phyloP scores from a whole-genome alignment of 2,888 invertebrate genomes.

The Hypsopygia costalis region DNA sequence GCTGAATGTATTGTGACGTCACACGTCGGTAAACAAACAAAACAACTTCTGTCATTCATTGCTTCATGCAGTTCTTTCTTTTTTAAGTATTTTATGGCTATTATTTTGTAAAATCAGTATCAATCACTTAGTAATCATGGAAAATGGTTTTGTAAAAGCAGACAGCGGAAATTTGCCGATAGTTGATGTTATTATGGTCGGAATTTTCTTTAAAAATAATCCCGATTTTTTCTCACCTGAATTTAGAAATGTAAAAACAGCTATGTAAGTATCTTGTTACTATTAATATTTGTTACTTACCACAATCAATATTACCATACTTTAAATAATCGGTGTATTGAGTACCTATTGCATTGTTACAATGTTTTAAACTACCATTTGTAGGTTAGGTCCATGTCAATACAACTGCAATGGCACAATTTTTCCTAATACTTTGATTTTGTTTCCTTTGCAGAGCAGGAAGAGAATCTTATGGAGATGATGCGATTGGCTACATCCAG shows the following conservation, averaged over 20 bases:
- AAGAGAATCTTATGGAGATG: slow-evolving; percentile 9
- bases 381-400: too few relatives aligned
- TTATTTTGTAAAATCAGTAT: too few relatives aligned
- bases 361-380: too few relatives aligned
- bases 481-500: slow-evolving; percentile 11
- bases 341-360: neutral
- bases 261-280: neutral
- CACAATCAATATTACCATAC: neutral
- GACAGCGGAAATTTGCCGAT: slow-evolving; percentile 11
- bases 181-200: slow-evolving; percentile 11
- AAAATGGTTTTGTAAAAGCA: slow-evolving; percentile 9
- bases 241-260: slow-evolving; percentile 6
- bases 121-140: too few relatives aligned
- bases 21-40: too few relatives aligned
- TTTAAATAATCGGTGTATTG: neutral
- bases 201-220: slow-evolving; percentile 12
- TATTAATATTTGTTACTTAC: too few relatives aligned
- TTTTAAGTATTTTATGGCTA: too few relatives aligned
- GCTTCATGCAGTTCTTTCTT: too few relatives aligned
- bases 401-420: too few relatives aligned
- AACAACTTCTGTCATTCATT: too few relatives aligned
- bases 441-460: slow-evolving; percentile 1
- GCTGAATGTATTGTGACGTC: too few relatives aligned
- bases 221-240: slow-evolving; percentile 9
- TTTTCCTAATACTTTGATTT: neutral